phyloP scores from a whole-genome alignment of 2,888 invertebrate genomes.

The Archips crataeganus region DNA sequence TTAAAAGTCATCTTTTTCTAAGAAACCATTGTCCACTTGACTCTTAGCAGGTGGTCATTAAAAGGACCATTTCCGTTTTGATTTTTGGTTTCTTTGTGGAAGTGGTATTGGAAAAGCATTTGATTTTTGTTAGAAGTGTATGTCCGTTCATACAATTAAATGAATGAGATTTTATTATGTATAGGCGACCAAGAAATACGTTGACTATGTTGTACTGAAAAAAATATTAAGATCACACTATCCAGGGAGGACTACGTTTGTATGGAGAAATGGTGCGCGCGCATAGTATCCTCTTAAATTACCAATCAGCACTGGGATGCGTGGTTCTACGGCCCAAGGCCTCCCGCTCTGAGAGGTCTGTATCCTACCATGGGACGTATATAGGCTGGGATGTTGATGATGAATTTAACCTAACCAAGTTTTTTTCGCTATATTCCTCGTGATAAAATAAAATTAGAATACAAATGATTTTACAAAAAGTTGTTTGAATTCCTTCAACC shows the following conservation, averaged over 20 bases:
- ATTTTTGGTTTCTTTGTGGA: constrained; percentile 47
- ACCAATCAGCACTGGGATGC: too few relatives aligned
- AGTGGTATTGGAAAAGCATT: constrained; percentile 39
- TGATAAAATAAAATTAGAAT: neutral
- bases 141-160: neutral
- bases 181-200: too few relatives aligned
- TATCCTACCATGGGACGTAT: too few relatives aligned
- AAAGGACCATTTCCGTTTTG: constrained; percentile 76
- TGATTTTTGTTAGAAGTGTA: constrained; percentile 19
- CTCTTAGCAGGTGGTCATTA: constrained; percentile 73
- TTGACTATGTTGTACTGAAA: too few relatives aligned
- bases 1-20: constrained; percentile 63
- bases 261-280: too few relatives aligned
- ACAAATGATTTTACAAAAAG: neutral
- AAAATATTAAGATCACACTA: too few relatives aligned
- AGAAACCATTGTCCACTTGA: constrained; percentile 53
- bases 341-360: too few relatives aligned
- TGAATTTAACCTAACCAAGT: neutral
- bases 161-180: too few relatives aligned
- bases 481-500: neutral
- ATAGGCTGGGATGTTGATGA: neutral
- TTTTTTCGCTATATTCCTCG: neutral
- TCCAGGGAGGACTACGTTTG: too few relatives aligned
- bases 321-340: too few relatives aligned
- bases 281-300: too few relatives aligned